Evolutionary conservation across 1,140 invertebrate genomes (phyloP).

Genomic region (Yoshiicerus persimilis): DNA sequence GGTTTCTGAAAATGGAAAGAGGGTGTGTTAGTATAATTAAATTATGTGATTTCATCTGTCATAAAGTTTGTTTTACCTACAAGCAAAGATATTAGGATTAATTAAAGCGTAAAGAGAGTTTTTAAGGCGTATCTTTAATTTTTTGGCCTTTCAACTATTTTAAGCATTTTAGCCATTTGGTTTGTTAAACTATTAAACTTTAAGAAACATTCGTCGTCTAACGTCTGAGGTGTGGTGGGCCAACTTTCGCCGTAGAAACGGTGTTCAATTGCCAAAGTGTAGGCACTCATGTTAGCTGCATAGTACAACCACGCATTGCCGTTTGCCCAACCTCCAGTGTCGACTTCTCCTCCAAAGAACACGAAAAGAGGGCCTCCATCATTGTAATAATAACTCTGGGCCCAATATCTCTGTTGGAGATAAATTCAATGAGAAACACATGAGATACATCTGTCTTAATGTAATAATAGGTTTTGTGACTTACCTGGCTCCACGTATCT

Average conservation of each 20-base stretch:
- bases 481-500: neutral
- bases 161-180: too few species aligned
- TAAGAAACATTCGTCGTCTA: neutral
- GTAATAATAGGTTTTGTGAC: neutral
- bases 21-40: too few species aligned
- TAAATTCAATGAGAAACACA: neutral
- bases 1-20: neutral
- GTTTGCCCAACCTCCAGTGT: neutral
- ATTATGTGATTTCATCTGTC: too few species aligned
- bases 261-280: neutral
- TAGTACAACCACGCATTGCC: neutral
- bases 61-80: too few species aligned
- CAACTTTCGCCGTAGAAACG: neutral
- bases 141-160: too few species aligned
- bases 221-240: neutral
- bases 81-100: too few species aligned
- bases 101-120: too few species aligned
- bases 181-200: too few species aligned
- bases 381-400: neutral
- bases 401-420: neutral
- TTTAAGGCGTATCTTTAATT: too few species aligned
- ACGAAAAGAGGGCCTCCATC: neutral
- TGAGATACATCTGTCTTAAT: neutral
- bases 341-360: neutral
- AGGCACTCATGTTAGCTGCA: neutral